Percentiles rank a stretch among this genome's conserved stretches.
phyloP scores from a whole-genome alignment of 2,113 vertebrate genomes.

The Halichoerus grypus region DNA sequence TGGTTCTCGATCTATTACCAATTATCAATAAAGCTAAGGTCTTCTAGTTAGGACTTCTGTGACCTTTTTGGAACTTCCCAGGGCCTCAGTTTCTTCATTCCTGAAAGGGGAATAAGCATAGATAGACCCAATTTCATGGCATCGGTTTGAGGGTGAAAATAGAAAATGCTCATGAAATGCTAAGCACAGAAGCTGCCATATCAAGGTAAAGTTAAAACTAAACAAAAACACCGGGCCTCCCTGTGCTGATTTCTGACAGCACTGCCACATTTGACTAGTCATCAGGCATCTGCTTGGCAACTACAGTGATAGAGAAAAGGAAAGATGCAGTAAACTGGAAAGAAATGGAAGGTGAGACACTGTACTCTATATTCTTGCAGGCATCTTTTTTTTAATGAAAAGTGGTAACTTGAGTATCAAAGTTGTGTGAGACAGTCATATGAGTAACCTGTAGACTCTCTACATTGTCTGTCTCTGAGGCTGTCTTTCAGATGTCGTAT shows the following conservation, averaged over 20 bases:
- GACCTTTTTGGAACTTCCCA: background rate
- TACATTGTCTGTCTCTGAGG: background rate
- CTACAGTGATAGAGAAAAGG: background rate
- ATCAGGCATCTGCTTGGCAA: background rate
- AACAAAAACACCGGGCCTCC: background rate
- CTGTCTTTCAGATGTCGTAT: background rate
- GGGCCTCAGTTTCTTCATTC: background rate
- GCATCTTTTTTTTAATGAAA: background rate
- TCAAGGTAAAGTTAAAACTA: background rate
- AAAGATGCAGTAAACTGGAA: background rate
- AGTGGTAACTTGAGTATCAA: background rate
- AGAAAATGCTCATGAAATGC: background rate
- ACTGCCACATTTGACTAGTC: background rate
- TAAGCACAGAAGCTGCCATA: background rate
- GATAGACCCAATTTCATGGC: background rate
- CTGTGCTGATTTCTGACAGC: background rate
- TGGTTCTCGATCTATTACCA: background rate
- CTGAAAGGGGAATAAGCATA: background rate
- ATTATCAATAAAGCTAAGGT: background rate
- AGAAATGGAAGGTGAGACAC: background rate
- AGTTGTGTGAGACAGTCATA: background rate
- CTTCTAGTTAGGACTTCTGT: background rate
- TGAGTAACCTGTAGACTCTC: background rate
- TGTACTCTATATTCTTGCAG: background rate
- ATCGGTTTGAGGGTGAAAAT: background rate